Conservation (phyloP, 2,797 vertebrate species). For the Lepilemur septentrionalis region DNA sequence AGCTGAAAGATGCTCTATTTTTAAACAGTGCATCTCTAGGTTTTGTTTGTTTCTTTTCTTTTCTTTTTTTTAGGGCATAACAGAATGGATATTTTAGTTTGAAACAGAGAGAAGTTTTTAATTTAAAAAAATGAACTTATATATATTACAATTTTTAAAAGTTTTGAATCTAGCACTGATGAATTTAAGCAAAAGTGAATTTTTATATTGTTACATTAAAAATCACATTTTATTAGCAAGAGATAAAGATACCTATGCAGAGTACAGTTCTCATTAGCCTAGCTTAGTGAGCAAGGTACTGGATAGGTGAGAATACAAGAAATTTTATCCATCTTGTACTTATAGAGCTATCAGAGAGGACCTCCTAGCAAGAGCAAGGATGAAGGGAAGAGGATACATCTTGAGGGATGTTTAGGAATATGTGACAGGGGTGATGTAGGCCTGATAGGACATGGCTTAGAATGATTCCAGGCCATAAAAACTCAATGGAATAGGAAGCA, state of each 20-base stretch:
- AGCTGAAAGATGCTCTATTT: background rate
- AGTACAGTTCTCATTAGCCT: background rate
- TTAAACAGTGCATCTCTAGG: background rate
- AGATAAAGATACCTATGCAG: background rate
- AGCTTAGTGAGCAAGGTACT: background rate
- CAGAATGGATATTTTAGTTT: constrained; percentile 29
- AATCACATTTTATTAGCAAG: background rate
- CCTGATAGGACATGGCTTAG: background rate
- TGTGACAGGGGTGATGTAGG: background rate
- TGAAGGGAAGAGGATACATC: background rate
- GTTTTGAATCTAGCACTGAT: background rate
- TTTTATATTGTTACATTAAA: background rate
- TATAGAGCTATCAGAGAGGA: background rate
- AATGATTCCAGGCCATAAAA: background rate
- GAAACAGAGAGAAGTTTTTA: background rate
- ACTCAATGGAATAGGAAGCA: background rate
- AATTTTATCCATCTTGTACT: background rate
- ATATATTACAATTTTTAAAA: background rate
- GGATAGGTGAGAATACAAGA: background rate
- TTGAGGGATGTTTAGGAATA: background rate
- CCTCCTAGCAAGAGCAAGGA: background rate
- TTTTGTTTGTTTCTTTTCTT: background rate
- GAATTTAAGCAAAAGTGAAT: background rate
- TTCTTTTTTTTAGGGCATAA: background rate
- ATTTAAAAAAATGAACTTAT: background rate